A percentile compares a stretch with the other conserved stretches of the same genome.
Evolutionary conservation across 1,140 invertebrate species (phyloP).

Genomic region (Penaeus chinensis): DNA sequence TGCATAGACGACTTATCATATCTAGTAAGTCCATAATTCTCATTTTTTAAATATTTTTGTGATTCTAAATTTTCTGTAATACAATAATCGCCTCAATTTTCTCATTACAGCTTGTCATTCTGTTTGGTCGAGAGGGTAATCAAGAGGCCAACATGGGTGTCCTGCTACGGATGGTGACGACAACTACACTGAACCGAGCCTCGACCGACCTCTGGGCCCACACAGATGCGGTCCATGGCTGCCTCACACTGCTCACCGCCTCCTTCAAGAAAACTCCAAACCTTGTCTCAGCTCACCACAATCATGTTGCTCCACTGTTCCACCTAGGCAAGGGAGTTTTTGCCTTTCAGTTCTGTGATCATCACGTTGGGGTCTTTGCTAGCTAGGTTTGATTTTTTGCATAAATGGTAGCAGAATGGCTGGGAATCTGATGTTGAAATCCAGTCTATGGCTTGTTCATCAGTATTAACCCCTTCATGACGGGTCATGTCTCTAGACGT

Average conservation of each 20-base stretch:
- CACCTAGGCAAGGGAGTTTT: conserved; percentile 34
- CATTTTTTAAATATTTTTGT: too few species aligned
- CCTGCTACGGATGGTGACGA: conserved; percentile 46
- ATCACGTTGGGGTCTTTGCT: too few species aligned
- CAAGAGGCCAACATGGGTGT: conserved; percentile 56
- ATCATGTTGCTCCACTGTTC: conserved; percentile 56
- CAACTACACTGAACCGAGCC: conserved; percentile 45
- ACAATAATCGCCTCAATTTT: neutral
- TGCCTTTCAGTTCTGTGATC: neutral
- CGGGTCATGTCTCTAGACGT: too few species aligned
- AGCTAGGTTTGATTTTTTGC: too few species aligned
- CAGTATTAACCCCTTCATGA: too few species aligned
- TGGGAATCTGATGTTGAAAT: too few species aligned
- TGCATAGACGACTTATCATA: too few species aligned
- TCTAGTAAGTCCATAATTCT: too few species aligned
- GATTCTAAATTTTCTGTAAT: too few species aligned
- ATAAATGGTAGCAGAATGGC: too few species aligned
- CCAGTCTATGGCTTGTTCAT: too few species aligned
- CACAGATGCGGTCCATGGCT: conserved; percentile 59
- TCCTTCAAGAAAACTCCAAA: conserved; percentile 54
- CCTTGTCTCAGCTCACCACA: conserved; percentile 41
- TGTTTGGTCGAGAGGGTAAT: conserved; percentile 54
- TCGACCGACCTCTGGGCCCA: conserved; percentile 56
- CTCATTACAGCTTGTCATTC: conserved; percentile 46
- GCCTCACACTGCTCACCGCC: conserved; percentile 46